phyloP scores from a whole-genome alignment of 2,113 vertebrate genomes.

The Microtus richardsoni region DNA sequence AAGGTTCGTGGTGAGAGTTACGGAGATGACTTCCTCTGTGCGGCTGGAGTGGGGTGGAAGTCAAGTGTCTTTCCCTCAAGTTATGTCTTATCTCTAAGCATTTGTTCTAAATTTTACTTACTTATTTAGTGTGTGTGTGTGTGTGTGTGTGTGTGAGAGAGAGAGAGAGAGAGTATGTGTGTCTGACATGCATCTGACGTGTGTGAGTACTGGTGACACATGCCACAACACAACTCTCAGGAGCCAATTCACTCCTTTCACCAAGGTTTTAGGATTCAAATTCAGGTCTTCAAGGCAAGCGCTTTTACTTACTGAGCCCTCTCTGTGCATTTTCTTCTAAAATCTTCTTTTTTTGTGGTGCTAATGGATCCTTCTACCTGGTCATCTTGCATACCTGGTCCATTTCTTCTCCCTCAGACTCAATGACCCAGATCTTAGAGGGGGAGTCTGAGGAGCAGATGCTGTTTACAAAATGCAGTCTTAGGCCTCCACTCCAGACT shows the following conservation, averaged over 20 bases:
- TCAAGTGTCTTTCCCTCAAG: not conserved
- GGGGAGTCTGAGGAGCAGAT: not conserved
- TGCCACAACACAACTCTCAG: not conserved
- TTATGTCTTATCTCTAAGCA: not conserved
- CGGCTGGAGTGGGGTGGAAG: not conserved
- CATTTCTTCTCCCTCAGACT: not conserved
- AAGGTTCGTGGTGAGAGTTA: not conserved
- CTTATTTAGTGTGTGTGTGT: not conserved
- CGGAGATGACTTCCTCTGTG: not conserved
- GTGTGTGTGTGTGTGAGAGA: not conserved
- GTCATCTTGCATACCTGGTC: not conserved
- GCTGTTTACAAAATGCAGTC: not conserved
- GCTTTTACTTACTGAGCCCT: not conserved
- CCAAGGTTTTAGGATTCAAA: not conserved
- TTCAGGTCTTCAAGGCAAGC: not conserved
- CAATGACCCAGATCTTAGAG: not conserved
- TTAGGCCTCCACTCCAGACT: not conserved
- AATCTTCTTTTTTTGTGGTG: not conserved
- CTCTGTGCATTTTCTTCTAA: not conserved
- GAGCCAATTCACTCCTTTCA: not conserved
- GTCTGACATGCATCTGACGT: too few species aligned
- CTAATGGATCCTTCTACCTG: not conserved
- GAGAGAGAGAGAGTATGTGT: too few species aligned
- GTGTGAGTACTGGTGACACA: not conserved
- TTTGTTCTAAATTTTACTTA: not conserved